Evolutionary conservation across 2,888 invertebrate species (phyloP).

Genomic region (Ephialtes manifestator): DNA sequence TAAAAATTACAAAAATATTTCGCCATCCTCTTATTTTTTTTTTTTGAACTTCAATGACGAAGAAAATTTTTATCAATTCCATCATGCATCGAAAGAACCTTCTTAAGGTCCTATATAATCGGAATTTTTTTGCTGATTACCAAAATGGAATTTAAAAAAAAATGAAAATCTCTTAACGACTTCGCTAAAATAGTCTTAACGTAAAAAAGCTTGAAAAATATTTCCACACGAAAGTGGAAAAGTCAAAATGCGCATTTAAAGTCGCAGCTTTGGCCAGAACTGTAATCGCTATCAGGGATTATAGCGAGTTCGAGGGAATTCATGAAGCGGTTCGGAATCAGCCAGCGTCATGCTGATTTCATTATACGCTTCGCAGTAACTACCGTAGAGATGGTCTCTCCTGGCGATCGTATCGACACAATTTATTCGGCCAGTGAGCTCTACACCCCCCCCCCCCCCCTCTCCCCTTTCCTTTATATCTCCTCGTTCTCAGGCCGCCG

Average conservation of each 20-base stretch:
- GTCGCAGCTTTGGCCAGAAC: conserved; percentile 1
- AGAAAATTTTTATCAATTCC: no score
- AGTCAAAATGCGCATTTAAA: conserved; percentile 5
- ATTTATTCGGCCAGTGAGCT: conserved; percentile 44
- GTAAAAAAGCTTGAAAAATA: background rate
- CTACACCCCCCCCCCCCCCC: conserved; percentile 2
- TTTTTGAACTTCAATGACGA: no score
- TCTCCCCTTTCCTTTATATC: no score
- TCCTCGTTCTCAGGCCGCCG: conserved; percentile 24
- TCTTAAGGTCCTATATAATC: background rate
- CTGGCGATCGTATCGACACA: conserved; percentile 50
- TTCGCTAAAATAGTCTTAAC: background rate
- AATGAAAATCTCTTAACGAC: conserved; percentile 20
- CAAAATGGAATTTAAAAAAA: conserved; percentile 13
- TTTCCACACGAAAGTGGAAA: conserved; percentile 22
- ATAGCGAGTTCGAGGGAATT: background rate
- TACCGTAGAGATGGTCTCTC: conserved; percentile 8
- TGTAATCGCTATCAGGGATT: conserved; percentile 1
- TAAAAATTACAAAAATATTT: no score
- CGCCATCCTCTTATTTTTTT: no score
- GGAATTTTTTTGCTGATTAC: no score
- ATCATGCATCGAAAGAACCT: no score
- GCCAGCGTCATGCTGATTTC: conserved; percentile 45
- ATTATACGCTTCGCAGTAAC: conserved; percentile 45
- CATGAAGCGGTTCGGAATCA: conserved; percentile 19